phyloP scores from a whole-genome alignment of 2,113 vertebrate species.

The Polypterus bichir region DNA sequence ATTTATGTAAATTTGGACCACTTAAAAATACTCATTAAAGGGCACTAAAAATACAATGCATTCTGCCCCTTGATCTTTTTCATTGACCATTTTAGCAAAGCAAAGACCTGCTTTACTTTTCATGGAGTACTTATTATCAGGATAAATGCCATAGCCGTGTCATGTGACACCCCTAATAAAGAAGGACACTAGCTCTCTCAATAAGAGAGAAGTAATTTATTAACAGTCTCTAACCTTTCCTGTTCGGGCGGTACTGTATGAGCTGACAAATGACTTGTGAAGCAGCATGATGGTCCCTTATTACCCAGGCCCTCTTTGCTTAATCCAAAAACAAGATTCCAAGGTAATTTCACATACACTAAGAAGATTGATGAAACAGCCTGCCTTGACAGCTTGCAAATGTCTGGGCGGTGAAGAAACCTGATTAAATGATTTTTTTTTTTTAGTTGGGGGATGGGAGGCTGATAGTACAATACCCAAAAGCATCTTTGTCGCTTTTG shows the following conservation, averaged over 20 bases:
- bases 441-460: slow-evolving; percentile 19
- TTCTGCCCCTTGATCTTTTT: no score
- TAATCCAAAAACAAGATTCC: slow-evolving; percentile 51
- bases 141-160: slow-evolving; percentile 9
- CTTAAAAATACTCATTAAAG: no score
- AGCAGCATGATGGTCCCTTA: slow-evolving; percentile 47
- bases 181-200: slow-evolving; percentile 15
- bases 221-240: slow-evolving; percentile 33
- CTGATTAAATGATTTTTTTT: slow-evolving; percentile 33
- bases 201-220: slow-evolving; percentile 21
- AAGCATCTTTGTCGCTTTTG: slow-evolving; percentile 39
- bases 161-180: slow-evolving; percentile 9
- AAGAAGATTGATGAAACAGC: slow-evolving; percentile 36
- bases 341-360: slow-evolving; percentile 34
- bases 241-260: slow-evolving; percentile 24
- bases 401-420: slow-evolving; percentile 33
- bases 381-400: slow-evolving; percentile 42
- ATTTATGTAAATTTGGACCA: no score
- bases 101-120: no score
- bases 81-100: no score
- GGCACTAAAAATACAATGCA: no score
- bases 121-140: background rate
- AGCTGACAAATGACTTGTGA: slow-evolving; percentile 45
- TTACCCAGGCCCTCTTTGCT: slow-evolving; percentile 45
- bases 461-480: slow-evolving; percentile 43